Conservation (phyloP, 1,140 invertebrate species). For the Pararge aegeria region DNA sequence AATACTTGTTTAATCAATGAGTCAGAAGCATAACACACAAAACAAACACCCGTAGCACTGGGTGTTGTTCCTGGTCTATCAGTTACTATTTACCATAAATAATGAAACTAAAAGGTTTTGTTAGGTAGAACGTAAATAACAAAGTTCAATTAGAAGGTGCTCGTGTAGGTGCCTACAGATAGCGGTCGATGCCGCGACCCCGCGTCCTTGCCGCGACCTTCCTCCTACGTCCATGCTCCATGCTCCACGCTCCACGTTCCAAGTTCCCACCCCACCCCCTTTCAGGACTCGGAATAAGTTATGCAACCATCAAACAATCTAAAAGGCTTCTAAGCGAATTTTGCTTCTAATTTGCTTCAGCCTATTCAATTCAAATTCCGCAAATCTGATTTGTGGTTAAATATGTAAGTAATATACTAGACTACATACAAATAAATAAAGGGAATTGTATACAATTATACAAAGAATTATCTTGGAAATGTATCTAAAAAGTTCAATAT, state of each 20-base stretch:
- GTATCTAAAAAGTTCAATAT: too few relatives aligned
- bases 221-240: constrained; percentile 31
- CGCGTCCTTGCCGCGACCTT: constrained; percentile 61
- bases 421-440: too few relatives aligned
- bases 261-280: constrained; percentile 29
- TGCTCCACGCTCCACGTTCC: constrained; percentile 5
- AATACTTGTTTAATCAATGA: too few relatives aligned
- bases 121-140: background rate
- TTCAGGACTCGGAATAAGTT: constrained; percentile 53
- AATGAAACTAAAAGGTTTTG: background rate
- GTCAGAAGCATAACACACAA: too few relatives aligned
- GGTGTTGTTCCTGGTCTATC: too few relatives aligned
- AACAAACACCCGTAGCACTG: too few relatives aligned
- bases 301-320: constrained; percentile 50
- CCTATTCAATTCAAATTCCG: constrained; percentile 42
- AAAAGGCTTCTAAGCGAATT: constrained; percentile 38
- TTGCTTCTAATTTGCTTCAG: constrained; percentile 42
- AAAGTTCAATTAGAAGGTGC: constrained; percentile 8
- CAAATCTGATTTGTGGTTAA: background rate
- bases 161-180: background rate
- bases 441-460: too few relatives aligned
- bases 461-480: too few relatives aligned
- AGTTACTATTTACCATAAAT: too few relatives aligned
- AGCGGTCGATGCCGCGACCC: constrained; percentile 39
- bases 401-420: background rate